Evolutionary conservation across 1,140 invertebrate species (phyloP), one percentile per base, ranked within the genome.

Genomic region (Drosophila fuyamai): DNA sequence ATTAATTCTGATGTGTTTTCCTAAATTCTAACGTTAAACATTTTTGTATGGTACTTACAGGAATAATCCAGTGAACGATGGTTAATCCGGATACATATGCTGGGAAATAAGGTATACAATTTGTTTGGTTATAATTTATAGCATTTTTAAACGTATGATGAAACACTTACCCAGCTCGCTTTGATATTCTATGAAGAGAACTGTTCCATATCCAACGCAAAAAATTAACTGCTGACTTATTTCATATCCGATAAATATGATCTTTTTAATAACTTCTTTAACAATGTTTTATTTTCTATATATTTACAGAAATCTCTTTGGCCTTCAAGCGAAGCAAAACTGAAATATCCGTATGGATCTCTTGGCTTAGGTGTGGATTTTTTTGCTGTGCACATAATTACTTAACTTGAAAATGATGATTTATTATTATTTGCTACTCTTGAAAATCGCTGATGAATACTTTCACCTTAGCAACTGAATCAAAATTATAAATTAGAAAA

Each of bases 141-240:
- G 1, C 4, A 2, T 3, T 51, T 14, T n/a, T 40, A n/a, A 18
- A 40, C 5, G 48, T 53, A 56, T 61, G 59, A 61, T 61, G 59
- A 61, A 61, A 62, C 36, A 62, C 18, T 62, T 62, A 62, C 59
- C 59, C 59, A 62, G 59, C 59, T 62, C 59, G 59, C 59, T 62
- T 62, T 62, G 59, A 62, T 62, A 62, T 41, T 41, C 9, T 12
- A 59, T 62, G 59, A 62, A 62, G 59, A 62, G 13, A 62, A 62
- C 59, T 62, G 59, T 62, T 62, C 59, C 59, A 62, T 41, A 58
- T 57, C 59, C 59, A 62, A 62, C 59, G 53, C 59, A 41, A 60
- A 55, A 14, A 6, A 18, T 23, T 13, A 54, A 36, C 35, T 60
- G 57, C 57, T 59, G 57, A 59, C 35, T 8, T 16, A 27, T 3